Evolutionary conservation across 2,113 vertebrate genomes (phyloP).

Genomic region (Microtus montanus): DNA sequence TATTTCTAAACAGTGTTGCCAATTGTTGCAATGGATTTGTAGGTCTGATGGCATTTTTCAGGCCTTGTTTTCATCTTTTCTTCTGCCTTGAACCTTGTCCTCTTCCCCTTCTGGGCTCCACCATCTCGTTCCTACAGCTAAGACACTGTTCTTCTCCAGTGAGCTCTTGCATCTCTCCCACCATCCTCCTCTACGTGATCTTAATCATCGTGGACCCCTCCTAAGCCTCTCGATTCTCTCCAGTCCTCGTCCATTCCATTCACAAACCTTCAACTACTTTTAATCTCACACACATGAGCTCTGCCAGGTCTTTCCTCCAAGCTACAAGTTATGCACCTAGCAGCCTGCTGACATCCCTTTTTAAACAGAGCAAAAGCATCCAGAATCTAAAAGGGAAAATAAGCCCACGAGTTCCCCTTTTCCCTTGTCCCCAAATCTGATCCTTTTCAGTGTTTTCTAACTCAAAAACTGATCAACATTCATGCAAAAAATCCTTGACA

Average conservation of each 20-base stretch:
- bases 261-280: background rate
- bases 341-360: background rate
- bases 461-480: background rate
- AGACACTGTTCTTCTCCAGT: background rate
- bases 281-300: background rate
- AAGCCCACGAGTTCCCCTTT: background rate
- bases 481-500: background rate
- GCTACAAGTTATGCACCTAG: background rate
- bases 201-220: background rate
- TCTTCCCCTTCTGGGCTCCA: background rate
- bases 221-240: background rate
- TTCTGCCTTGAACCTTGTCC: background rate
- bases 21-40: background rate
- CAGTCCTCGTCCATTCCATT: background rate
- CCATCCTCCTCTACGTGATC: background rate
- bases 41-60: background rate
- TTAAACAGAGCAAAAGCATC: background rate
- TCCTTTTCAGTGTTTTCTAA: background rate
- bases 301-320: background rate
- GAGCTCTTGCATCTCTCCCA: no score
- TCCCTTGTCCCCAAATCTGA: background rate
- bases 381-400: conserved; percentile 38
- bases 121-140: background rate
- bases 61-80: background rate
- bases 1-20: background rate